Percentiles rank a stretch among this genome's conserved stretches.
Evolutionary conservation across 1,140 invertebrate species (phyloP).

Genomic region (Liolophura sinensis): DNA sequence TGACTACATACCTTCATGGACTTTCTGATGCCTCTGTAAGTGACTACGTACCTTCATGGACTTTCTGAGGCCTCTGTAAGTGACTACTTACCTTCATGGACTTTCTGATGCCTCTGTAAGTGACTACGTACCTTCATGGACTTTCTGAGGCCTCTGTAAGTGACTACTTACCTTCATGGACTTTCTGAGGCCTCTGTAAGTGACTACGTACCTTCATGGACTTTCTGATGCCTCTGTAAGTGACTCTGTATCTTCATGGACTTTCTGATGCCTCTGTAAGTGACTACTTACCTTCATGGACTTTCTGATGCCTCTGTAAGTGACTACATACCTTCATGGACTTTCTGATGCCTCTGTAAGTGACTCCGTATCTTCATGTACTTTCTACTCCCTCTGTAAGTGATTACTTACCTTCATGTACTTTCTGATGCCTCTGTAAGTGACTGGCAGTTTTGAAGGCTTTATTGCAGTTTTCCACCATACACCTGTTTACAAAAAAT

Average conservation of each 20-base stretch:
- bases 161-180: constrained; percentile 26
- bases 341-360: constrained; percentile 23
- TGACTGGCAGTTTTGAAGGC: constrained; percentile 19
- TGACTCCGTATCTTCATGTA: constrained; percentile 25
- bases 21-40: constrained; percentile 23
- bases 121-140: constrained; percentile 26
- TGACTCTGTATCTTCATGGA: constrained; percentile 25
- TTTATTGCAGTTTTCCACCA: constrained; percentile 19
- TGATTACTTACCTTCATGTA: constrained; percentile 26
- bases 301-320: no score
- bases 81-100: constrained; percentile 26
- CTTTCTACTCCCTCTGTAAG: constrained; percentile 22
- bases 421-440: constrained; percentile 23
- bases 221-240: constrained; percentile 23
- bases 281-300: no score
- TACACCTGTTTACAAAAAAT: constrained; percentile 16
- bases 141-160: constrained; percentile 22
- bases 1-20: constrained; percentile 26
- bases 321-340: constrained; percentile 20
- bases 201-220: constrained; percentile 26
- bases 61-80: constrained; percentile 22
- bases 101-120: constrained; percentile 23
- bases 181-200: constrained; percentile 22
- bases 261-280: constrained; percentile 23
- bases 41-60: constrained; percentile 26